These are phyloP conservation scores for Epinephelus moara DNA, from an alignment of 2,113 vertebrate species.

Conservation along the genomic window DNA sequence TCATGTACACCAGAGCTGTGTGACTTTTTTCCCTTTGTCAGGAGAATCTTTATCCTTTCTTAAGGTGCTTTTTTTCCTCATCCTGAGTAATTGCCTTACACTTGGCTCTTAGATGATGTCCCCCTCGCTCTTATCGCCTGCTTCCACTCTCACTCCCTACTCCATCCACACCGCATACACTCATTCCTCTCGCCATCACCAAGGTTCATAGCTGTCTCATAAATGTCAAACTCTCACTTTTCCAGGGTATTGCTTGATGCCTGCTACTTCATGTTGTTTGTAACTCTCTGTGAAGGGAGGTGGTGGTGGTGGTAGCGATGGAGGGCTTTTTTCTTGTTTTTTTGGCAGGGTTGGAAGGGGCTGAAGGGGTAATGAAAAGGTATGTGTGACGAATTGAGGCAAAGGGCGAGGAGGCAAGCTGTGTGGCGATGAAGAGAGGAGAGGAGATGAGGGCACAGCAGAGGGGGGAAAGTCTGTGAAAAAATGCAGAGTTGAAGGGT, in stretches of 20 bases:
- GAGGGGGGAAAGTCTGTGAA: constrained; percentile 59
- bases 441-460: constrained; percentile 70
- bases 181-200: constrained; percentile 44
- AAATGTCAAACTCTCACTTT: constrained; percentile 69
- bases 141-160: constrained; percentile 41
- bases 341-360: constrained; percentile 49
- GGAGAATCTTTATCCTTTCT: constrained; percentile 42
- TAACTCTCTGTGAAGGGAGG: constrained; percentile 27
- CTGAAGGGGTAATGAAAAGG: constrained; percentile 71
- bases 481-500: constrained; percentile 82
- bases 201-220: constrained; percentile 54
- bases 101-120: constrained; percentile 42
- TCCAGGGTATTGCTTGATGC: constrained; percentile 42
- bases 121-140: constrained; percentile 36
- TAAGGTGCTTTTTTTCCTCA: constrained; percentile 12
- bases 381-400: constrained; percentile 76
- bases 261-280: constrained; percentile 47
- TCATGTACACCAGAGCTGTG: constrained; percentile 42
- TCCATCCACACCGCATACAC: constrained; percentile 25
- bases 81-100: constrained; percentile 43
- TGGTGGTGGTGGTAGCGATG: constrained; percentile 3
- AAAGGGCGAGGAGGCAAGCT: constrained; percentile 73
- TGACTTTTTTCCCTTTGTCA: constrained; percentile 24
- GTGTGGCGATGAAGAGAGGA: constrained; percentile 70
- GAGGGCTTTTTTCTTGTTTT: constrained; percentile 29